Conservation (phyloP, 2,113 vertebrate genomes). For the Calonectris borealis region DNA sequence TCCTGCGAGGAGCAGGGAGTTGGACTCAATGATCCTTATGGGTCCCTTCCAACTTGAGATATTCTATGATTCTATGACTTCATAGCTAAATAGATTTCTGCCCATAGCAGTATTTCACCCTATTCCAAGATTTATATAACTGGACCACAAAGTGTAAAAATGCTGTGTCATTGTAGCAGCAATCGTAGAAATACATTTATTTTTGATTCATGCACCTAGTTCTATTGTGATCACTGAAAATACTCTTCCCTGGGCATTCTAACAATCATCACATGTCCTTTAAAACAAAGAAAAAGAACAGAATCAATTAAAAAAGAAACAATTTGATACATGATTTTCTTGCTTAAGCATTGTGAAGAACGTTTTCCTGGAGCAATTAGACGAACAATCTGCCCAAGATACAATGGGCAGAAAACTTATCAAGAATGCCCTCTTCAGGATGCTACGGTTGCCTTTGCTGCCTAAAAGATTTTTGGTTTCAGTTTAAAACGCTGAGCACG, state of each 20-base stretch:
- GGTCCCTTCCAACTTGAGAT: neutral
- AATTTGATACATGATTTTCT: neutral
- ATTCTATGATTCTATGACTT: neutral
- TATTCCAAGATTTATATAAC: neutral
- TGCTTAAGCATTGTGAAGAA: neutral
- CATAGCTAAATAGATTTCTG: neutral
- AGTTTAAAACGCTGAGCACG: neutral
- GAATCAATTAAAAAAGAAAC: neutral
- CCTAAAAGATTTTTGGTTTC: neutral
- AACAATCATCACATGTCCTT: neutral
- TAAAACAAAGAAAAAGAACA: neutral
- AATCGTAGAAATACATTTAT: neutral
- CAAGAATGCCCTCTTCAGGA: neutral
- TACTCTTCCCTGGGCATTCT: neutral
- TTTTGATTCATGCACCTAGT: neutral
- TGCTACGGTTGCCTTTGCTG: neutral
- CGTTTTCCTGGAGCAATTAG: neutral
- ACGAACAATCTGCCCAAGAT: neutral
- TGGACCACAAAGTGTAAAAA: neutral
- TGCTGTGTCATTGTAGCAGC: neutral
- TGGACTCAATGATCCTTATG: neutral
- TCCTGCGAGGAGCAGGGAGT: neutral
- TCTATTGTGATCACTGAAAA: neutral
- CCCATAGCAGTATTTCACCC: neutral
- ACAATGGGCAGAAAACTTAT: neutral